These are phyloP conservation scores for Idaea aversata DNA, from an alignment of 2,888 invertebrate species.

Conservation along the genomic window DNA sequence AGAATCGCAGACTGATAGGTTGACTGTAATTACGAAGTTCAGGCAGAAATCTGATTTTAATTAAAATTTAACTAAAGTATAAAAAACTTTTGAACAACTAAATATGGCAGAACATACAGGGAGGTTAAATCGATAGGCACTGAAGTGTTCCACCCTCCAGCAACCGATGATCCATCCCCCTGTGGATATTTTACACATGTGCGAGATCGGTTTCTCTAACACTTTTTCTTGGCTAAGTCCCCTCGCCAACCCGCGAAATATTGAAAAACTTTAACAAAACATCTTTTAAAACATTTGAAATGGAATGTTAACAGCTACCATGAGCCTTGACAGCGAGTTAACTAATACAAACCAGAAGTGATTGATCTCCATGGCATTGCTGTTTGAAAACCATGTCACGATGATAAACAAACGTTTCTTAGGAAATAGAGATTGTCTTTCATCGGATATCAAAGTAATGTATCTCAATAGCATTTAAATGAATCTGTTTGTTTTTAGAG, in stretches of 20 bases:
- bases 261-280: background rate
- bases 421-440: background rate
- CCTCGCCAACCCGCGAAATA: background rate
- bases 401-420: background rate
- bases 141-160: no score
- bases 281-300: background rate
- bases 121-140: no score
- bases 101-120: no score
- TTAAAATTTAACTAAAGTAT: no score
- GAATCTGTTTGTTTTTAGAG: background rate
- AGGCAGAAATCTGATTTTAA: no score
- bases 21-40: no score
- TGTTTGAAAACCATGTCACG: conserved; percentile 1
- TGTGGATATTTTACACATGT: no score
- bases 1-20: no score
- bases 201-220: no score
- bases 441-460: background rate
- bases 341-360: background rate
- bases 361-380: background rate
- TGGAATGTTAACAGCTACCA: background rate
- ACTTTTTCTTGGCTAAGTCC: no score
- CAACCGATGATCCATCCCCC: no score
- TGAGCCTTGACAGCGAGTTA: background rate
- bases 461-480: background rate
- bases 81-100: no score